These are phyloP conservation scores for Hemichromis elongatus DNA, from an alignment of 2,113 vertebrate genomes.

Conservation along the genomic window DNA sequence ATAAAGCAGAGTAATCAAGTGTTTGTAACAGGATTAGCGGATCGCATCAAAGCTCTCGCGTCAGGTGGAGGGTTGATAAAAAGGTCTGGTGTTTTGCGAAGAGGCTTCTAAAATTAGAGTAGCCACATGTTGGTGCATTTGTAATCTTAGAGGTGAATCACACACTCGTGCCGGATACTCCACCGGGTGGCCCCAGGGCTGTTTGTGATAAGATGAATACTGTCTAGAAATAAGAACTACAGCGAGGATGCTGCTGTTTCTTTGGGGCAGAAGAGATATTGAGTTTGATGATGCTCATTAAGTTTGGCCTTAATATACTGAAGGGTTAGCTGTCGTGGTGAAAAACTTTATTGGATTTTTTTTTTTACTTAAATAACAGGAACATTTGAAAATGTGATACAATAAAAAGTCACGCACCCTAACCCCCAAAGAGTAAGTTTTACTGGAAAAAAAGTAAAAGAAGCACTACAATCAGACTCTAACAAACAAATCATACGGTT, in stretches of 20 bases:
- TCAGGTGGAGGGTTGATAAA: not conserved
- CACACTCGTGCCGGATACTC: not conserved
- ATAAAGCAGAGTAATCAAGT: conserved; percentile 8
- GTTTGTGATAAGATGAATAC: not conserved
- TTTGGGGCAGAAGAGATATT: not conserved
- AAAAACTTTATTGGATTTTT: not conserved
- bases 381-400: not conserved
- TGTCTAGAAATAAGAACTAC: not conserved
- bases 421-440: too few relatives aligned
- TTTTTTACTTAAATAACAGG: not conserved
- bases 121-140: conserved; percentile 1
- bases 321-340: not conserved
- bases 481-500: not conserved
- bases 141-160: conserved; percentile 20
- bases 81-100: not conserved
- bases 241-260: not conserved
- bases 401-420: not conserved
- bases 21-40: conserved; percentile 18
- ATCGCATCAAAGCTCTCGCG: not conserved
- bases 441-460: not conserved
- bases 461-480: not conserved
- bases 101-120: not conserved
- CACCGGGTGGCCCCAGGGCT: not conserved
- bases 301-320: not conserved
- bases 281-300: not conserved